Evolutionary conservation across 1,140 invertebrate genomes (phyloP).

Genomic region (Octopus sinensis): DNA sequence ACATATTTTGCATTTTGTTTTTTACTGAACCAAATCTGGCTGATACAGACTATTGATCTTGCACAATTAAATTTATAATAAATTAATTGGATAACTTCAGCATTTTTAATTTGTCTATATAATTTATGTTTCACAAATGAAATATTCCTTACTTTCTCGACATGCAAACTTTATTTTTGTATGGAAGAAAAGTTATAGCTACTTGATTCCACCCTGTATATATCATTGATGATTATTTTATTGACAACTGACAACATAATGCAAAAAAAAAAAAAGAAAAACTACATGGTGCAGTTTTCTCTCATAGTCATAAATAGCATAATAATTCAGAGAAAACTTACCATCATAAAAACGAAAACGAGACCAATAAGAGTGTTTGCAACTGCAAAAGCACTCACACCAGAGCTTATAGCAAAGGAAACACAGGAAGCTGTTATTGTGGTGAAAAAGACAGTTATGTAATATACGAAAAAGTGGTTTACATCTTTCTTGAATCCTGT

Average conservation of each 20-base stretch:
- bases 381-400: slow-evolving; percentile 46
- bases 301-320: not conserved
- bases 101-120: too few species aligned
- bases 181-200: not conserved
- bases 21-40: too few species aligned
- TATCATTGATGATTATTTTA: not conserved
- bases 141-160: too few species aligned
- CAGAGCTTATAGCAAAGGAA: slow-evolving; percentile 51
- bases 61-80: too few species aligned
- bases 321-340: slow-evolving; percentile 26
- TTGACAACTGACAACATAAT: too few species aligned
- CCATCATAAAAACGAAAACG: slow-evolving; percentile 56
- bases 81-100: too few species aligned
- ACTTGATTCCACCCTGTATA: not conserved
- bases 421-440: slow-evolving; percentile 47
- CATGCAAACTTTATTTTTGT: too few species aligned
- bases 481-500: slow-evolving; percentile 43
- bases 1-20: too few species aligned
- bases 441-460: slow-evolving; percentile 44
- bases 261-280: not conserved
- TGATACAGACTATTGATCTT: too few species aligned
- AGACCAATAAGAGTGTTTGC: slow-evolving; percentile 52
- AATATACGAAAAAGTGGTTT: slow-evolving; percentile 48
- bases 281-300: not conserved
- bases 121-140: too few species aligned